A percentile compares a stretch with the other conserved stretches of the same genome.
Evolutionary conservation across 2,113 vertebrate species (phyloP).

Genomic region (Ageneiosus marmoratus): DNA sequence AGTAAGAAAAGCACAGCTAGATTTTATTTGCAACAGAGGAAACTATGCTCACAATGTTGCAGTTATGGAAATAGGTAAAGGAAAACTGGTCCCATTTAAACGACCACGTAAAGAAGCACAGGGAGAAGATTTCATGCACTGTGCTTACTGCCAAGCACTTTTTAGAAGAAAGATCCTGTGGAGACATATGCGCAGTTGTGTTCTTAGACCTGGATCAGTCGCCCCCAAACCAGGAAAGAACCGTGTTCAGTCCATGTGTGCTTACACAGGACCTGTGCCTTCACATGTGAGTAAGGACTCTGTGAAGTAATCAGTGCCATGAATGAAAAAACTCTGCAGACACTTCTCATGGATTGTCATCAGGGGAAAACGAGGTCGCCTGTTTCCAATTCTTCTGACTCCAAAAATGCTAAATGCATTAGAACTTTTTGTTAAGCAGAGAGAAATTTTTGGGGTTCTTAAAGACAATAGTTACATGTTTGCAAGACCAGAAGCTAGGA

Average conservation of each 20-base stretch:
- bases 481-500: slow-evolving; percentile 33
- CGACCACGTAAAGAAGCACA: slow-evolving; percentile 36
- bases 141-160: slow-evolving; percentile 51
- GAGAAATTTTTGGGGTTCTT: slow-evolving; percentile 34
- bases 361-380: slow-evolving; percentile 22
- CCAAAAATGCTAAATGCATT: slow-evolving; percentile 33
- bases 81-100: slow-evolving; percentile 51
- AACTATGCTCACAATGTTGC: slow-evolving; percentile 55
- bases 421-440: slow-evolving; percentile 27
- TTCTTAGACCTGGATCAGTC: slow-evolving; percentile 34
- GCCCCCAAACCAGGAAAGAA: slow-evolving; percentile 51
- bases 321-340: slow-evolving; percentile 32
- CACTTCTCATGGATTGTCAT: slow-evolving; percentile 33
- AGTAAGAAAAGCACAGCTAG: slow-evolving; percentile 41
- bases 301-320: slow-evolving; percentile 49
- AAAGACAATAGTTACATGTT: slow-evolving; percentile 48
- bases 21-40: slow-evolving; percentile 52
- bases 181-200: slow-evolving; percentile 41
- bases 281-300: slow-evolving; percentile 33
- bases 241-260: slow-evolving; percentile 48
- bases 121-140: slow-evolving; percentile 52
- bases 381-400: too few relatives aligned
- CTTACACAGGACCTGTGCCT: slow-evolving; percentile 43
- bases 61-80: slow-evolving; percentile 51
- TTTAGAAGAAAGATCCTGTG: too few relatives aligned